Base-by-base conservation (phyloP, 2,888 invertebrate species). In the Prenolepis imparis region DNA sequence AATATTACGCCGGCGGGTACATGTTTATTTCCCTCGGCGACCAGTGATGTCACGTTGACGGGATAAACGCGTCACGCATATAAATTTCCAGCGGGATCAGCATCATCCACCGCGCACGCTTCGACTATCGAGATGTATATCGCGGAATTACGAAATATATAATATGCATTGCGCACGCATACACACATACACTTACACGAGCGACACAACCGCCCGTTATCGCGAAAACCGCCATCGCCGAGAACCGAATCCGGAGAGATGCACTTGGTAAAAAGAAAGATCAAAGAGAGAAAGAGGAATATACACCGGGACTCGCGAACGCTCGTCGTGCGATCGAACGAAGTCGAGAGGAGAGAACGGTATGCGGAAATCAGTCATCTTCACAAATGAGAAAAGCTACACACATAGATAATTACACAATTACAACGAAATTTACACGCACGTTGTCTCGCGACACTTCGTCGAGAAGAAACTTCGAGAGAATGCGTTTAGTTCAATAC, bases 51-150 rank as follows among this genome's bases (percentile, higher is more conserved):
- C 78, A 70, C 12, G 44, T 12, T 21, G 44, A 18, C 5, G 5
- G 5, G 21, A 32, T 68, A 74, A 28, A 24, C 48, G 41, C 70
- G 70, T 78, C 59, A 78, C 12, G 44, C 70, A 70, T 12, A 44
- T 80, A 78, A 78, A 78, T 70, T 80, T 80, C 59, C 78, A 59
- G 68, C 9, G 66, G 59, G 57, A 48, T 78, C 70, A 70, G 59
- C 78, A 59, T 48, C 18, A 11, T 61, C 32, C 57, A 32, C 48
- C 11, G 18, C 24, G 36, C 36, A 4, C 5, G 36, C 36, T 32
- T 63, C 15, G 52, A 8, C 11, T 44, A 70, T 78, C 78, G 21
- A 59, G 59, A 77, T 52, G n/a, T 6, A 41, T 39, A 21, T 12
- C 36, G 24, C 4, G 32, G 21, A 8, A 44, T 75, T 75, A 66